Evolutionary conservation across 2,888 invertebrate species (phyloP).

Genomic region (Nesidiocoris tenuis): DNA sequence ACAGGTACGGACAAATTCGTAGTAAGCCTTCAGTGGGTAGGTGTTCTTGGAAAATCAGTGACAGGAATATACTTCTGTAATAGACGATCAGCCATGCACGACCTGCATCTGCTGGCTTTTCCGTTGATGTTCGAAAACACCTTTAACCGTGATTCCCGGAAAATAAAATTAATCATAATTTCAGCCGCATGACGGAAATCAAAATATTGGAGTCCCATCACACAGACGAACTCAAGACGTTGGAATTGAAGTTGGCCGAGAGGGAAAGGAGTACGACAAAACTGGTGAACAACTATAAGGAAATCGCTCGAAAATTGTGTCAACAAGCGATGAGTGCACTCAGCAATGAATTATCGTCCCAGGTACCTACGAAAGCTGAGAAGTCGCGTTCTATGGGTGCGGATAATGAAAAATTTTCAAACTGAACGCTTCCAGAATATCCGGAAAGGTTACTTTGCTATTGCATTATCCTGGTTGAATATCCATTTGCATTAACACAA

Average conservation of each 20-base stretch:
- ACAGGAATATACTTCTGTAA: no score
- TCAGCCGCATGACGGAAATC: constrained; percentile 71
- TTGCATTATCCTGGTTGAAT: no score
- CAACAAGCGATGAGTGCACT: constrained; percentile 71
- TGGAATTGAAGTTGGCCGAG: constrained; percentile 69
- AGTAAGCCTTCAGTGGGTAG: no score
- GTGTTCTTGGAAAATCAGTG: no score
- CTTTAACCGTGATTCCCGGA: background rate
- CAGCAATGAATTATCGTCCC: constrained; percentile 53
- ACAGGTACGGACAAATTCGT: constrained; percentile 45
- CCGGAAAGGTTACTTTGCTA: no score
- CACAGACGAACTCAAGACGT: constrained; percentile 72
- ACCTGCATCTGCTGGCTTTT: no score
- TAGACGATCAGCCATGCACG: no score
- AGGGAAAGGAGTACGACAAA: constrained; percentile 62
- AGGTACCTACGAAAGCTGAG: no score
- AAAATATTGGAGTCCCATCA: constrained; percentile 75
- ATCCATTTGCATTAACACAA: no score
- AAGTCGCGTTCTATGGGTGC: no score
- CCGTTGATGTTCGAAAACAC: background rate
- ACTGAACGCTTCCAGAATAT: no score
- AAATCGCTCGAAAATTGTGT: constrained; percentile 75
- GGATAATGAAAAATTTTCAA: no score
- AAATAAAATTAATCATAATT: constrained; percentile 48
- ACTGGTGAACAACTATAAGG: constrained; percentile 63